These are phyloP conservation scores for Ricordea florida DNA, from an alignment of 92 coral and sea anemone genomes.

Conservation along the genomic window DNA sequence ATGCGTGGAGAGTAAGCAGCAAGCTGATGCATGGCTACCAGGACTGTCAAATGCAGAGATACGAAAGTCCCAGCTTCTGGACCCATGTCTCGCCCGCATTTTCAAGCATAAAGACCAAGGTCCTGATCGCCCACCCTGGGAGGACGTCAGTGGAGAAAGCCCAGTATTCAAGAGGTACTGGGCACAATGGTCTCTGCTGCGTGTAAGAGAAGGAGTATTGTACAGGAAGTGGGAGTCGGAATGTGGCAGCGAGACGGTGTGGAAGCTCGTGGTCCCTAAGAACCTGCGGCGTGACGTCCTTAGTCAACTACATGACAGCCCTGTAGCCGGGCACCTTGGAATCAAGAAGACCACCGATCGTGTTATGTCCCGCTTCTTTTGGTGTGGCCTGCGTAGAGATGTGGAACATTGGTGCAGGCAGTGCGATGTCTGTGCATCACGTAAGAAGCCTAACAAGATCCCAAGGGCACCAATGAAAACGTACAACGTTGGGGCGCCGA, in stretches of 20 bases:
- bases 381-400: not conserved
- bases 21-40: not conserved
- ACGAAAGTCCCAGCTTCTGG: not conserved
- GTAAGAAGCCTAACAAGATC: not conserved
- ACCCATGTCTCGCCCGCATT: not conserved
- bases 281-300: not conserved
- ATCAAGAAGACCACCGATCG: not conserved
- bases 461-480: not conserved
- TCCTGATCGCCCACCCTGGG: not conserved
- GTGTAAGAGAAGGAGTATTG: not conserved
- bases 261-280: conserved; percentile 6
- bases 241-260: not conserved
- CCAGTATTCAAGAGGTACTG: not conserved
- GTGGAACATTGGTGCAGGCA: conserved; percentile 1
- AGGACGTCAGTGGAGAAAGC: not conserved
- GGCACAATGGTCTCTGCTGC: conserved; percentile 5
- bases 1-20: not conserved
- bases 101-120: not conserved
- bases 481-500: conserved; percentile 15
- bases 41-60: not conserved
- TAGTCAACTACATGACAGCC: not conserved
- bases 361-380: conserved; percentile 17
- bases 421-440: conserved; percentile 7
- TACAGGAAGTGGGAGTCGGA: conserved; percentile 3
- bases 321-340: not conserved